Percentiles rank a stretch among this genome's conserved stretches.
These are phyloP conservation scores for Phalanger gymnotis DNA, from an alignment of 2,797 vertebrate species.

Conservation along the genomic window DNA sequence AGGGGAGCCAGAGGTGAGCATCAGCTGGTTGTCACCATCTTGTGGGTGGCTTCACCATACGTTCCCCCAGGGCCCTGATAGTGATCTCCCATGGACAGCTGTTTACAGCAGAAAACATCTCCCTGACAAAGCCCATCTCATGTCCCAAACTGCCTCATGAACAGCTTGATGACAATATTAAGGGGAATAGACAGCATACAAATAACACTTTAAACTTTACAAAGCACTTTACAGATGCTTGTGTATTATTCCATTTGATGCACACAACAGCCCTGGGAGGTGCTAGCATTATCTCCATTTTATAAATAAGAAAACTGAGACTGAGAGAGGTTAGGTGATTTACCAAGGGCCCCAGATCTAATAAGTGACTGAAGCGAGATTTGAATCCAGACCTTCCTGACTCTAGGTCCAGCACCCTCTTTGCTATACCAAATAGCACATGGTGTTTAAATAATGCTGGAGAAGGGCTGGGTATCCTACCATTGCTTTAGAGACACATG, in stretches of 20 bases:
- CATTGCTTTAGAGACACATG: background rate
- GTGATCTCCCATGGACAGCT: background rate
- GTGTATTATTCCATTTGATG: background rate
- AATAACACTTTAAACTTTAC: background rate
- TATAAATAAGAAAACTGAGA: background rate
- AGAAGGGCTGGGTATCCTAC: background rate
- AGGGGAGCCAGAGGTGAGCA: conserved; percentile 49
- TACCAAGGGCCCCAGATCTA: background rate
- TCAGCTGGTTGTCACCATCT: conserved; percentile 59
- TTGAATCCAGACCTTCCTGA: background rate
- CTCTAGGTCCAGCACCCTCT: background rate
- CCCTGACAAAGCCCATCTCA: background rate
- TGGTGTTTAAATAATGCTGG: background rate
- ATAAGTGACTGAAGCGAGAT: background rate
- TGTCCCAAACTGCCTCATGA: background rate
- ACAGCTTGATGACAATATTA: background rate
- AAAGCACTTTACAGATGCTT: background rate
- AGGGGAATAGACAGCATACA: background rate
- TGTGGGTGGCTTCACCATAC: background rate
- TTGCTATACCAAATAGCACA: background rate
- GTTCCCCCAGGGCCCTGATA: background rate
- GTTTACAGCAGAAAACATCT: background rate
- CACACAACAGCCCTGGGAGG: background rate
- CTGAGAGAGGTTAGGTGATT: background rate
- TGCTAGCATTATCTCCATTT: background rate